Conservation (phyloP, 1,140 invertebrate species). For the Scaptodrosophila lebanonensis region DNA sequence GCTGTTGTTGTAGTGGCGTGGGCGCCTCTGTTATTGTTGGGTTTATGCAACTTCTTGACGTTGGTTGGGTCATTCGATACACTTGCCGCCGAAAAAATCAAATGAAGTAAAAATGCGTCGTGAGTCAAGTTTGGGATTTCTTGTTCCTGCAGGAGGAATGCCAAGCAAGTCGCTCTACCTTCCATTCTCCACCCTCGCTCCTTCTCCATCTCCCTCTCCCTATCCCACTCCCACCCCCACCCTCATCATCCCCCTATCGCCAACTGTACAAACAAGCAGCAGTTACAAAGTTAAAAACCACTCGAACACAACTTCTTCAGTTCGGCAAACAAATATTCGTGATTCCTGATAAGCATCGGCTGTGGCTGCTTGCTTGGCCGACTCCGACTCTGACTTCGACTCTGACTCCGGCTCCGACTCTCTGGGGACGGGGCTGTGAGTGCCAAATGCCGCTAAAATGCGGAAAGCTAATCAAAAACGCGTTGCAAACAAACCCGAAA, state of each 20-base stretch:
- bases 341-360: conserved; percentile 76
- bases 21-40: conserved; percentile 64
- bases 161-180: conserved; percentile 13
- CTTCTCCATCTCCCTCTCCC: conserved; percentile 19
- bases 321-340: conserved; percentile 75
- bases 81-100: conserved; percentile 56
- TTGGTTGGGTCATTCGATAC: conserved; percentile 55
- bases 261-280: neutral
- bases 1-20: too few species aligned
- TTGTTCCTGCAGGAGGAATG: conserved; percentile 42
- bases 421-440: conserved; percentile 11
- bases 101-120: conserved; percentile 70
- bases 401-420: conserved; percentile 8
- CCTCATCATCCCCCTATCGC: too few species aligned
- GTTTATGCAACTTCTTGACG: conserved; percentile 50
- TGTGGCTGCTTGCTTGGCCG: conserved; percentile 16
- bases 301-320: conserved; percentile 66
- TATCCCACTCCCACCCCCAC: too few species aligned
- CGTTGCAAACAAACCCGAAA: conserved; percentile 46
- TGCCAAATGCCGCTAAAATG: conserved; percentile 69
- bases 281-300: conserved; percentile 24
- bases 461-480: conserved; percentile 77
- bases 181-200: neutral
- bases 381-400: conserved; percentile 36
- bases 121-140: conserved; percentile 71